Percentiles rank a stretch among this genome's conserved stretches.
phyloP scores from a whole-genome alignment of 2,113 vertebrate species.

The Panthera uncia region DNA sequence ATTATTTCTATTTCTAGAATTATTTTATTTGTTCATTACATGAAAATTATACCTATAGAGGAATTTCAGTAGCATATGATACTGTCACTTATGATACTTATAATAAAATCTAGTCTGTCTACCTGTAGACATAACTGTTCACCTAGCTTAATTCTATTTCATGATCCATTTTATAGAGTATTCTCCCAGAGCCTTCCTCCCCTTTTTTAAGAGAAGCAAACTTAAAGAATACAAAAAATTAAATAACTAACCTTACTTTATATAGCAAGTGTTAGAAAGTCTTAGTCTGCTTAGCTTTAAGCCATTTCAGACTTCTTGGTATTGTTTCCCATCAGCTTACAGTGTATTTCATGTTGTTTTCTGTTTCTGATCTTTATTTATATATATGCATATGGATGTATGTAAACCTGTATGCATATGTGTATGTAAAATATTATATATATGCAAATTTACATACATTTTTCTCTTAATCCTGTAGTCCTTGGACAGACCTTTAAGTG shows the following conservation, averaged over 20 bases:
- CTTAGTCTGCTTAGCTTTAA: neutral
- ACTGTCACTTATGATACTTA: neutral
- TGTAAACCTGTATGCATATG: neutral
- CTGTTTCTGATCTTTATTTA: neutral
- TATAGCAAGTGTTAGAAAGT: conserved; percentile 18
- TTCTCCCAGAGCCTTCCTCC: neutral
- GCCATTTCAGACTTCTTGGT: neutral
- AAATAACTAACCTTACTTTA: neutral
- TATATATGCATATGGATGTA: neutral
- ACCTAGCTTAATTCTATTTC: conserved; percentile 13
- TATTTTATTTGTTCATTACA: neutral
- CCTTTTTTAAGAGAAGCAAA: neutral
- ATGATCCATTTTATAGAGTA: neutral
- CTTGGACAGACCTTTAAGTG: neutral
- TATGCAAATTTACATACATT: neutral
- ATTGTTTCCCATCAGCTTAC: neutral
- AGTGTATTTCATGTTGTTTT: neutral
- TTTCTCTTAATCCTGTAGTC: neutral
- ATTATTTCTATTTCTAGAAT: neutral
- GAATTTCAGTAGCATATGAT: neutral
- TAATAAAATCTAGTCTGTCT: neutral
- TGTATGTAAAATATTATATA: neutral
- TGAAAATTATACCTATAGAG: neutral
- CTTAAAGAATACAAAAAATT: neutral
- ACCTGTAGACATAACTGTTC: neutral